phyloP scores from a whole-genome alignment of 1,140 invertebrate genomes.

The Centruroides sculpturatus region DNA sequence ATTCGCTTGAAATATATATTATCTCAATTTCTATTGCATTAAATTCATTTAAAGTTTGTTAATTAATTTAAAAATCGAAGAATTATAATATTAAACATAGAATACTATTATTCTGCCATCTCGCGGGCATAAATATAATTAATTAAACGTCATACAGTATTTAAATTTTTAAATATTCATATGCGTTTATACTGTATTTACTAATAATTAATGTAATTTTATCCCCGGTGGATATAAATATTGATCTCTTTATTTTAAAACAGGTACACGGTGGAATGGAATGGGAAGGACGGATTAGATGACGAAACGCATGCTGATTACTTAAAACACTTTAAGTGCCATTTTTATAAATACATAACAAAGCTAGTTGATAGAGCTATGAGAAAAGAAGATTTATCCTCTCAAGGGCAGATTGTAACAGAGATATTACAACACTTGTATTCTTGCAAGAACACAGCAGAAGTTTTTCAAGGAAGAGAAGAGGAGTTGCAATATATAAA shows the following conservation, averaged over 20 bases:
- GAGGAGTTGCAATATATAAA: constrained; percentile 67
- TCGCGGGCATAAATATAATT: too few relatives aligned
- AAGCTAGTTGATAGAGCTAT: constrained; percentile 85
- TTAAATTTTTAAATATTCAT: too few relatives aligned
- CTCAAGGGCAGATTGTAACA: constrained; percentile 83
- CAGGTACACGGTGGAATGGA: constrained; percentile 93
- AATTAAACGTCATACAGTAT: too few relatives aligned
- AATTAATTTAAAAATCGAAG: too few relatives aligned
- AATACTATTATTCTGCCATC: too few relatives aligned
- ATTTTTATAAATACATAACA: constrained; percentile 88
- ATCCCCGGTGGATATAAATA: not conserved
- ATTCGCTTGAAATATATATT: too few relatives aligned
- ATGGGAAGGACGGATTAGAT: constrained; percentile 84
- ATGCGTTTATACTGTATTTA: too few relatives aligned
- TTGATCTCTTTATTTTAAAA: not conserved
- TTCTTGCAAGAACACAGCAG: constrained; percentile 90
- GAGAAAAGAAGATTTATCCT: constrained; percentile 85
- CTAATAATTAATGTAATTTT: too few relatives aligned
- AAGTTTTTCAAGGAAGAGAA: constrained; percentile 87
- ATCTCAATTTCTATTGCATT: too few relatives aligned
- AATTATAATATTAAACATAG: too few relatives aligned
- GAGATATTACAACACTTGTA: constrained; percentile 94
- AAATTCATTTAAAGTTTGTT: too few relatives aligned
- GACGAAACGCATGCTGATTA: constrained; percentile 86
- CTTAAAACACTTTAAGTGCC: constrained; percentile 83